These are phyloP conservation scores for Haliclona indistincta DNA, from an alignment of 37 sponge, comb jelly and placozoan genomes.

Conservation along the genomic window DNA sequence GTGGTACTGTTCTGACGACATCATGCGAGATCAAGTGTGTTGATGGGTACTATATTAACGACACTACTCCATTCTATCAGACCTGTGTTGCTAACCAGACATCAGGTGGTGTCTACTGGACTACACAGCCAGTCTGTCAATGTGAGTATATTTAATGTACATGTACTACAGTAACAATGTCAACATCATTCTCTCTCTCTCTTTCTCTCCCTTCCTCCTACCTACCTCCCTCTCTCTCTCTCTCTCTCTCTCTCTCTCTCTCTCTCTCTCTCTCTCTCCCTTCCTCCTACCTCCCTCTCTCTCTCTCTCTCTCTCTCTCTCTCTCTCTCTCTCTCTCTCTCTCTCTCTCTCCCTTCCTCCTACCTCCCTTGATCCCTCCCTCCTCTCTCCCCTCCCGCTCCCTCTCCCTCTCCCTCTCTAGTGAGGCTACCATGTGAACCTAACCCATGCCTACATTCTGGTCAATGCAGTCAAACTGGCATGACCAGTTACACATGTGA, in stretches of 20 bases:
- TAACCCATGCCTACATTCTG: conserved; percentile 10
- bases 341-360: conserved; percentile 42
- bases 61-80: neutral
- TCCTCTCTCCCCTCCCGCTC: conserved; percentile 35
- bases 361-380: conserved; percentile 16
- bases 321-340: conserved; percentile 51
- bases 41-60: conserved; percentile 14
- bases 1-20: neutral
- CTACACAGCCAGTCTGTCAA: conserved; percentile 1
- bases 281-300: conserved; percentile 18
- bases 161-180: neutral
- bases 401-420: conserved; percentile 45
- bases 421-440: conserved; percentile 15
- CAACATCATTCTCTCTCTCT: neutral
- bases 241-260: neutral
- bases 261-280: conserved; percentile 20
- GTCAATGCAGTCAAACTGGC: neutral
- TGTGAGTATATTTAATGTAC: conserved; percentile 13
- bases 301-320: conserved; percentile 51
- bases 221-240: too few species aligned
- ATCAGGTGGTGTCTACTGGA: conserved; percentile 1
- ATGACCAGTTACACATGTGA: neutral
- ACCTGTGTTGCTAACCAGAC: neutral
- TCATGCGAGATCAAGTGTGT: conserved; percentile 8
- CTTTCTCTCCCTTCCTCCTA: too few species aligned